Evolutionary conservation across 2,888 invertebrate genomes (phyloP).

Genomic region (Plebejus anna): DNA sequence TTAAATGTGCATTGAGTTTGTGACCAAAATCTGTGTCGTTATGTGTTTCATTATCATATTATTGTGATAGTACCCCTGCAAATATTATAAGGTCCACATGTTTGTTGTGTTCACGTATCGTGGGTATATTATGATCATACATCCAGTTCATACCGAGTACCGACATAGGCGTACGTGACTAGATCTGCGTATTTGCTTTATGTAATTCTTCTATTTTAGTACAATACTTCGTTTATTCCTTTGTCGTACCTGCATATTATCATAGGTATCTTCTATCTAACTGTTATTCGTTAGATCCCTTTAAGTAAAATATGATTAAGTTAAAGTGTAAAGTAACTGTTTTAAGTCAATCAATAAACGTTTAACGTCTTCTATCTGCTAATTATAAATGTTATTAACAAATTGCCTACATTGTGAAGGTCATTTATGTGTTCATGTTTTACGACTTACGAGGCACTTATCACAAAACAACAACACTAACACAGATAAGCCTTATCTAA

Average conservation of each 20-base stretch:
- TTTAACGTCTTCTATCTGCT: not conserved
- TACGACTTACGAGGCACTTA: not conserved
- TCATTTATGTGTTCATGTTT: not conserved
- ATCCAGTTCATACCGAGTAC: not conserved
- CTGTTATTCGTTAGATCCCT: not conserved
- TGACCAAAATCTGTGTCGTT: not conserved
- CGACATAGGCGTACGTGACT: not conserved
- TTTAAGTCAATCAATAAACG: not conserved
- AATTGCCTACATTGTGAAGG: not conserved
- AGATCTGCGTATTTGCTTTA: not conserved
- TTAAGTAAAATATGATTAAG: not conserved
- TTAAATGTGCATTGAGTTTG: not conserved
- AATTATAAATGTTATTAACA: not conserved
- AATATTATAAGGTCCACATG: not conserved
- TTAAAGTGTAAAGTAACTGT: not conserved
- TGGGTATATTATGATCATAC: not conserved
- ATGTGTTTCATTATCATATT: not conserved
- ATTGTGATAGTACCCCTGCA: not conserved
- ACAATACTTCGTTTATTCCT: not conserved
- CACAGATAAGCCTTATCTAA: conserved; percentile 5
- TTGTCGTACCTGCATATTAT: not conserved
- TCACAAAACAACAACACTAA: conserved; percentile 13
- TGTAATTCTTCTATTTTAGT: not conserved
- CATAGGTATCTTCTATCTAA: not conserved
- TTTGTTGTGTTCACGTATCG: not conserved